Evolutionary conservation across 2,113 vertebrate species (phyloP).

Genomic region (Trochalopteron elliotii): DNA sequence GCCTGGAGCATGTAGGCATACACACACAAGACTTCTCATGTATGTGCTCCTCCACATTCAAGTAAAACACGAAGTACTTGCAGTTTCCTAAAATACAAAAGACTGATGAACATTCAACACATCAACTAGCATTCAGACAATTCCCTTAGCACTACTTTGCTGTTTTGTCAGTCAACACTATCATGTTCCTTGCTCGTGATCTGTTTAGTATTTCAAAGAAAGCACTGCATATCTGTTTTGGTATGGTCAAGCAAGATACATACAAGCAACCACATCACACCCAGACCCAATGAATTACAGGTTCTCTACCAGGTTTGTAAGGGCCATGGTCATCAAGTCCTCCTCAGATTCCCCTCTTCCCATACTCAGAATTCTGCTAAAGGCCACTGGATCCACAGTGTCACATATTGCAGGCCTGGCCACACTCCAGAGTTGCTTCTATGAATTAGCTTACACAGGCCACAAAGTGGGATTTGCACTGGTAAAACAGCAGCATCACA

Average conservation of each 20-base stretch:
- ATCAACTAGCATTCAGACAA: not conserved
- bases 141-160: not conserved
- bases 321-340: not conserved
- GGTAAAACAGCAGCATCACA: not conserved
- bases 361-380: not conserved
- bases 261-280: not conserved
- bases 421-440: not conserved
- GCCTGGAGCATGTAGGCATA: not conserved
- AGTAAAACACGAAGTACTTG: not conserved
- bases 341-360: not conserved
- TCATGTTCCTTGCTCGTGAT: not conserved
- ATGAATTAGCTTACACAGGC: not conserved
- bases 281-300: not conserved
- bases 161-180: not conserved
- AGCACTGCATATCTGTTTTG: not conserved
- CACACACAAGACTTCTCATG: not conserved
- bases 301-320: not conserved
- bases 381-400: not conserved
- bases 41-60: not conserved
- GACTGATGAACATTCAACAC: not conserved
- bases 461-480: not conserved
- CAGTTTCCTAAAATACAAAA: not conserved
- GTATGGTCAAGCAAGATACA: not conserved
- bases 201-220: not conserved
- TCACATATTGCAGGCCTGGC: not conserved